phyloP scores from a whole-genome alignment of 23 tunicate genomes.

The Oikopleura albicans region DNA sequence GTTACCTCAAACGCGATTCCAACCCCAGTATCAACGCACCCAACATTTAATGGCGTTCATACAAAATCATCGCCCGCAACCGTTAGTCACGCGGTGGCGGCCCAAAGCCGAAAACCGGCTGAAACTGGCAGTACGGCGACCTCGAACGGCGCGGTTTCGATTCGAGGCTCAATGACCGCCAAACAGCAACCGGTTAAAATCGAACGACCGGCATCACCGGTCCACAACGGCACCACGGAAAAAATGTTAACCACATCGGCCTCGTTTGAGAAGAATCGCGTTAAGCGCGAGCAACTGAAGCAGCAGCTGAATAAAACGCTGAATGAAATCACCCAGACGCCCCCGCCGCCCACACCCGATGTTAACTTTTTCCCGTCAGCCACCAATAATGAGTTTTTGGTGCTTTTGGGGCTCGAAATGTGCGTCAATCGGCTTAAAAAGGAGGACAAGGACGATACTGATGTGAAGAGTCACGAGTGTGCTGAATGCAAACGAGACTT shows the following conservation, averaged over 20 bases:
- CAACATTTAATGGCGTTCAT: background rate
- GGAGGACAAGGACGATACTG: background rate
- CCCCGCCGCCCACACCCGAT: background rate
- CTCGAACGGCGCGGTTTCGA: background rate
- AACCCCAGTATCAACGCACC: background rate
- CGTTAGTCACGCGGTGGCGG: background rate
- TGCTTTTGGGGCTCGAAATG: background rate
- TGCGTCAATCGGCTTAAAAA: background rate
- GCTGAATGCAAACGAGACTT: background rate
- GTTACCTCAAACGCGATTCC: background rate
- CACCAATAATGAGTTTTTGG: background rate
- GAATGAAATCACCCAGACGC: background rate
- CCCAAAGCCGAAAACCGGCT: background rate
- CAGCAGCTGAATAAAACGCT: background rate
- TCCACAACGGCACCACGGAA: background rate
- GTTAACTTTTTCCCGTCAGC: constrained; percentile 6
- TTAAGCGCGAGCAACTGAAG: background rate
- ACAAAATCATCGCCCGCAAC: background rate
- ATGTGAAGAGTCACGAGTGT: background rate
- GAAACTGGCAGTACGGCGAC: background rate
- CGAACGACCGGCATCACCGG: background rate
- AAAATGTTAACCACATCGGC: background rate
- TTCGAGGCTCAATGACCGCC: background rate
- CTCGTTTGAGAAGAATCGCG: background rate
- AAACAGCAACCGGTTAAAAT: background rate